These are phyloP conservation scores for Samia ricini DNA, from an alignment of 1,140 invertebrate genomes.

Conservation along the genomic window DNA sequence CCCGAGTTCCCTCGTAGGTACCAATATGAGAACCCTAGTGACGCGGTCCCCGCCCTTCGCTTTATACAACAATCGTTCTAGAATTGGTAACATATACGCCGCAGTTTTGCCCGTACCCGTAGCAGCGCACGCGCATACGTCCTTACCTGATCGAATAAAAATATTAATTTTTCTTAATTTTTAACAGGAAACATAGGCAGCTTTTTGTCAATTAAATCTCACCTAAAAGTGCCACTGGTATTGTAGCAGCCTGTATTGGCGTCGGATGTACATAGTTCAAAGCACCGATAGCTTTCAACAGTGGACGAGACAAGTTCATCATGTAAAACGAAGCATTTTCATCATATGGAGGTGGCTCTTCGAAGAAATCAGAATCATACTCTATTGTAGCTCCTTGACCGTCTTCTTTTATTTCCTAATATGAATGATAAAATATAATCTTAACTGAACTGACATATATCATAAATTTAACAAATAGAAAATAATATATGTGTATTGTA, in stretches of 20 bases:
- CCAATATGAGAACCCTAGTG: conserved; percentile 90
- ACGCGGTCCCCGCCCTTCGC: conserved; percentile 62
- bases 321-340: conserved; percentile 90
- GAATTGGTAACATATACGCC: conserved; percentile 98
- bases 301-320: conserved; percentile 94
- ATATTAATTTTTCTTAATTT: conserved; percentile 1
- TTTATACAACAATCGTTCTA: conserved; percentile 94
- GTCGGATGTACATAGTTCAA: conserved; percentile 96
- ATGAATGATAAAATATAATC: neutral
- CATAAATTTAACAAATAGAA: too few species aligned
- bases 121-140: conserved; percentile 96
- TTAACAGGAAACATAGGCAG: too few species aligned
- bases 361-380: conserved; percentile 84
- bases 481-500: too few species aligned
- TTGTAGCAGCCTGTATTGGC: conserved; percentile 96
- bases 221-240: conserved; percentile 93
- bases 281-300: conserved; percentile 91
- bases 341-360: conserved; percentile 85
- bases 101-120: conserved; percentile 99
- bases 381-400: conserved; percentile 72
- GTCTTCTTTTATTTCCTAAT: conserved; percentile 54
- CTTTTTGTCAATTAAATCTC: conserved; percentile 13
- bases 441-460: too few species aligned
- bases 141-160: conserved; percentile 80
- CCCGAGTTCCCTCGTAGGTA: conserved; percentile 97